Conservation (phyloP, 2,113 vertebrate genomes). For the Tor tambroides region DNA sequence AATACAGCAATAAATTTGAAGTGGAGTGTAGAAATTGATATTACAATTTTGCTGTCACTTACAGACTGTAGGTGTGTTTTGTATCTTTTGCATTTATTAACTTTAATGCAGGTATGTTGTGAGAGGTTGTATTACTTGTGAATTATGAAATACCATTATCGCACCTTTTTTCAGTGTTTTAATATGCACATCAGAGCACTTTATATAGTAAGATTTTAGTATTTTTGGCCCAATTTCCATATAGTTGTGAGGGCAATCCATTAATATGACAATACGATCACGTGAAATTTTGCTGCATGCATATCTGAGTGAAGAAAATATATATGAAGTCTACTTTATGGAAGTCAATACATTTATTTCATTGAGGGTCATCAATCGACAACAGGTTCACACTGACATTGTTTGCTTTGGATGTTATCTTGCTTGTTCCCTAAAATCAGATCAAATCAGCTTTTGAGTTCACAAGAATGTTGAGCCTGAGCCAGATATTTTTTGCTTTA, state of each 20-base stretch:
- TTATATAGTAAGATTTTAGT: background rate
- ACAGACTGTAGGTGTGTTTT: background rate
- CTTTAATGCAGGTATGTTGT: background rate
- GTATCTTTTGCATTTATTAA: too few species aligned
- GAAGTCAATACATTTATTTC: background rate
- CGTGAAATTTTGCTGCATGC: background rate
- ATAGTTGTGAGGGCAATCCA: background rate
- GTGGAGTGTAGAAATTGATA: background rate
- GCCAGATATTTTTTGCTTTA: conserved; percentile 2
- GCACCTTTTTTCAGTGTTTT: background rate
- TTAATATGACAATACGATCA: background rate
- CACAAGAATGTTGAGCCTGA: background rate
- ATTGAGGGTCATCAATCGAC: background rate
- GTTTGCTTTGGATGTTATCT: background rate
- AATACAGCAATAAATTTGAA: background rate
- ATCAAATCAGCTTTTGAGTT: conserved; percentile 1
- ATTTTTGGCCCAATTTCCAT: background rate
- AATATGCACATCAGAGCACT: background rate
- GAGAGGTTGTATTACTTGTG: background rate
- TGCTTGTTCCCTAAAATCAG: conserved; percentile 16
- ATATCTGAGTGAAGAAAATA: background rate
- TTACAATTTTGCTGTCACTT: too few species aligned
- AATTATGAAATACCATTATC: background rate
- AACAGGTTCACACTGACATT: background rate
- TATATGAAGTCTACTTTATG: background rate